Evolutionary conservation across 2,888 invertebrate species (phyloP).

Genomic region (Tetragonisca angustula): DNA sequence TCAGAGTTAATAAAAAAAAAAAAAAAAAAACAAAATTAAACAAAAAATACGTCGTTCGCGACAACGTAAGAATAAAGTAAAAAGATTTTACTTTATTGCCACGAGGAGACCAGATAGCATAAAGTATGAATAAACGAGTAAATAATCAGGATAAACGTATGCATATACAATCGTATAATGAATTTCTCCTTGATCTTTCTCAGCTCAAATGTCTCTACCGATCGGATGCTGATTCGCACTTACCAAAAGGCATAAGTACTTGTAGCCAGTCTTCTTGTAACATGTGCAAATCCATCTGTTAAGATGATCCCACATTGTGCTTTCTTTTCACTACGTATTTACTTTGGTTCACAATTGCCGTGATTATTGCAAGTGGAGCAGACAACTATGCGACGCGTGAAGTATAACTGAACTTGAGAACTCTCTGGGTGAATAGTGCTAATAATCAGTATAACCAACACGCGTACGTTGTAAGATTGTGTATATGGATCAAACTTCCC

Average conservation of each 20-base stretch:
- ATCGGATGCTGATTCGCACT: constrained; percentile 40
- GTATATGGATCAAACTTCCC: background rate
- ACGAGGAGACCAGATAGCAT: background rate
- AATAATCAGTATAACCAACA: constrained; percentile 29
- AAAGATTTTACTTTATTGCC: background rate
- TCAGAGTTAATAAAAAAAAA: background rate
- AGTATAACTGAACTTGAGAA: constrained; percentile 42
- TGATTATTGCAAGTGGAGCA: background rate
- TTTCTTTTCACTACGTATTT: background rate
- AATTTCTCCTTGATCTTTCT: background rate
- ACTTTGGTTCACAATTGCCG: background rate
- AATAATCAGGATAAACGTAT: background rate
- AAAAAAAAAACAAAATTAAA: background rate
- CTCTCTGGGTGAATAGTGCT: constrained; percentile 38
- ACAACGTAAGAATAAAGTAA: background rate
- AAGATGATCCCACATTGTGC: constrained; percentile 55
- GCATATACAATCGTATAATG: background rate
- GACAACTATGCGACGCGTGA: constrained; percentile 16
- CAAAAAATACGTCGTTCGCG: background rate
- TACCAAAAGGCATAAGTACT: constrained; percentile 64
- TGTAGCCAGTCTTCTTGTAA: background rate
- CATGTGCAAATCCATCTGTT: constrained; percentile 7
- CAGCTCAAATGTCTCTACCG: background rate
- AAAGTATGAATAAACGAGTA: background rate
- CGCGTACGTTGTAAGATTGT: background rate